phyloP scores from a whole-genome alignment of 1,140 invertebrate genomes.

The Diabrotica virgifera region DNA sequence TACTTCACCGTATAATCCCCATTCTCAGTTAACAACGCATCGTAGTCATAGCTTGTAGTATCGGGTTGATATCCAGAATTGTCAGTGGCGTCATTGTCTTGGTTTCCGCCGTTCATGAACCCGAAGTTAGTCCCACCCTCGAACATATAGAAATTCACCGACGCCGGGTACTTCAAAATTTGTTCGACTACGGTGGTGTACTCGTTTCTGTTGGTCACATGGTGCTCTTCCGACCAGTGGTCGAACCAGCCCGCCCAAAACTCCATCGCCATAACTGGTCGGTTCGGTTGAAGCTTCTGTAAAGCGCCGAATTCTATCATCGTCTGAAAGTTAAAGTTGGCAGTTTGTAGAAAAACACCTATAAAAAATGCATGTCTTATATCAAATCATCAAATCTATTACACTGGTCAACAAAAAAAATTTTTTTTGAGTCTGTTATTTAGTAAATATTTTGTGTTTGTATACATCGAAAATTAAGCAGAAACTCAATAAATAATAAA shows the following conservation, averaged over 20 bases:
- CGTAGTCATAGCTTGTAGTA: constrained; percentile 56
- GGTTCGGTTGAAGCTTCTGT: constrained; percentile 51
- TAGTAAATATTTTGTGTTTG: too few species aligned
- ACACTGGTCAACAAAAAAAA: too few species aligned
- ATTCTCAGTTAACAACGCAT: constrained; percentile 53
- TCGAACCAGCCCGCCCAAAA: constrained; percentile 68
- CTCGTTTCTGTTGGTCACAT: constrained; percentile 24
- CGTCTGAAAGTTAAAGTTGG: constrained; percentile 53
- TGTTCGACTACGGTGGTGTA: constrained; percentile 30
- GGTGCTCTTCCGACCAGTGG: constrained; percentile 40
- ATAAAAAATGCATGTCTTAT: background rate
- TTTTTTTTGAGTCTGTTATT: too few species aligned
- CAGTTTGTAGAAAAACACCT: constrained; percentile 47
- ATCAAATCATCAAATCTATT: too few species aligned
- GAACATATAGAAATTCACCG: constrained; percentile 70
- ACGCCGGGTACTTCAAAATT: constrained; percentile 48
- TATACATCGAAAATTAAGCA: too few species aligned
- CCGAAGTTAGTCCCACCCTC: constrained; percentile 70
- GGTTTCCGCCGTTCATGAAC: constrained; percentile 63
- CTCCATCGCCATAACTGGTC: constrained; percentile 61
- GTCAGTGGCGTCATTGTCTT: constrained; percentile 23
- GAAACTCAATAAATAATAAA: too few species aligned
- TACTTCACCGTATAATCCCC: constrained; percentile 53
- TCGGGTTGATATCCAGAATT: constrained; percentile 46
- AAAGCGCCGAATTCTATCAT: constrained; percentile 46